Base-by-base conservation (phyloP, 2,797 vertebrate genomes). In the Platalea minor region DNA sequence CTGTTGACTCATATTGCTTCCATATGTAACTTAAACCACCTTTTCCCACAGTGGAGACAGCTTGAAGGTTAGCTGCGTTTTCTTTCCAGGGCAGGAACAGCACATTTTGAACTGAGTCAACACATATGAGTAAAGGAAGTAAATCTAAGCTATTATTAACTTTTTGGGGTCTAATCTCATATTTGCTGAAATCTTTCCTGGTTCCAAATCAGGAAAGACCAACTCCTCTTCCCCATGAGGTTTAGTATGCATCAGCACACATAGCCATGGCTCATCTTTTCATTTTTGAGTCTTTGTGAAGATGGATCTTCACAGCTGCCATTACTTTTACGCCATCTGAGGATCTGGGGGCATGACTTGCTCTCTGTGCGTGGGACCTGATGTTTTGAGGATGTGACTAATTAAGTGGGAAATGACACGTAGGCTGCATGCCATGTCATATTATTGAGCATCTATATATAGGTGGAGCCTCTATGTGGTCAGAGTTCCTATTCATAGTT, bases 1-100 rank as follows among this genome's bases (percentile, higher is more conserved):
- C 61, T 73, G 73, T 96, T 97, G 97, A 97, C 92, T 98, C 97
- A 96, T 83, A 50, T 80, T 90, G 88, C 89, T 95, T 94, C 93
- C 92, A 94, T 84, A 76, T 95, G 92, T 95, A 96, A 94, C 76
- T 95, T 76, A 95, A 93, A 91, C 78, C 89, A 85, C 85, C 70
- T 86, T 97, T 97, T 94, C 97, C 91, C 97, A 95, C 91, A 96
- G 79, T 64, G 64, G 64, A 90, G 79, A 63, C 78, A 84, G 63
- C 81, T 96, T 88, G 93, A 90, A 90, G 89, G 43, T 68, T 91
- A 88, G 75, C 77, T 91, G 77, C 35, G 2, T 86, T 85, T 89
- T 95, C 23, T 91, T 96, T 96, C 94, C 13, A 57, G 76, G 85
- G 41, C 85, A 95, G 57, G 95, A 96, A 80, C 75, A 93, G 46